Evolutionary conservation across 2,113 vertebrate genomes (phyloP), one percentile per base, ranked within the genome.

Genomic region (Myotis yumanensis): DNA sequence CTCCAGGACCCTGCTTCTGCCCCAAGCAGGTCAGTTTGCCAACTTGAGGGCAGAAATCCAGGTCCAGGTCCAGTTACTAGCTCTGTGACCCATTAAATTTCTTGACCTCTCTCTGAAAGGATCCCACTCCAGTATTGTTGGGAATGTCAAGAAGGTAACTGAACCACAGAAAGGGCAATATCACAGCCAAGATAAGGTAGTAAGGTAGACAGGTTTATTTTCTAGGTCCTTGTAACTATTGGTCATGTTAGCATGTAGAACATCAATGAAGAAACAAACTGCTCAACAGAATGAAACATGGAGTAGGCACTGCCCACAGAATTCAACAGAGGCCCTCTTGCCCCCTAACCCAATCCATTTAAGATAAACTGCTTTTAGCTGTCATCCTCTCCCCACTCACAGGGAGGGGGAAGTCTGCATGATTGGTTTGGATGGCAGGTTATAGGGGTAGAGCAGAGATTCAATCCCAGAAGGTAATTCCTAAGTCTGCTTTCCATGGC

Each of bases 271-370:
- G 80, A 95, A 73, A 54, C 32, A 37, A 82, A 93, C 82, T 81
- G 68, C 62, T 76, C 64, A 77, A 79, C 7, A 73, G 46, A 68
- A 77, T 9, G 59, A 37, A 88, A 83, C 2, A 7, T 20, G 54
- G 62, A 64, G 88, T 88, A 79, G 96, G 93, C 87, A 46, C 89
- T 86, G 91, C 86, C 94, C 93, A 95, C 71, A 86, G 92, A 72
- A 83, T 91, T 88, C 9, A 11, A 77, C 32, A 23, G 28, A 95
- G 72, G 46, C 23, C 71, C 52, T 91, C 23, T 76, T 35, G 7
- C 71, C 79, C 72, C 80, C 59, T 64, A 86, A 68, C 57, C 46
- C 71, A 86, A 1, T 52, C 66, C 46, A 62, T 11, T 43, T 25
- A 84, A 94, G 69, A 86, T n/a, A 80, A 91, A 46, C 84, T 83